Evolutionary conservation across 2,797 vertebrate species (phyloP), one percentile per base, ranked within the genome.

Genomic region (Podarcis lilfordi): DNA sequence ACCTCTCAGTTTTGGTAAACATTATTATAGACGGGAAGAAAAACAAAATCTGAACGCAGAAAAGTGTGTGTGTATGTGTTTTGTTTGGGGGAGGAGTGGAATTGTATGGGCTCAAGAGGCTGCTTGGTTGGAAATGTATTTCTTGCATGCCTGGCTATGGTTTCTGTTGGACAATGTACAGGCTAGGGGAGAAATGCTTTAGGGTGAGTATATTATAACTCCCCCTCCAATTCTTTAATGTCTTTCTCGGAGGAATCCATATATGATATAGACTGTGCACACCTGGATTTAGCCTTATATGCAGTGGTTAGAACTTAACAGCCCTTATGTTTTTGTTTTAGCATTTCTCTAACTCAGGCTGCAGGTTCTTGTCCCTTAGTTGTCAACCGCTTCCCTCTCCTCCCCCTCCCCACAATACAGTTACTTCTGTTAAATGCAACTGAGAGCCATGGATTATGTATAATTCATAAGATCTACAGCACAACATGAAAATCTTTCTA

Each of bases 1-100:
- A 85, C 40, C 55, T 61, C 75, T 85, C 69, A 6, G 77, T 50
- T 85, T 80, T 75, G 59, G 59, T 80, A 80, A 89, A 81, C 83
- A 85, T 21, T 7, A 8, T 84, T 32, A 40, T 35, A n/a, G 79
- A 72, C 8, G 5, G 64, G 75, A 64, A 35, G 32, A 29, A 29
- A 59, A 43, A 21, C 37, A 59, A 61, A 21, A 79, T 85, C 15
- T 27, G 19, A 45, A 45, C 8, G 19, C 2, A 50, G 29, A 27
- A 45, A 61, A 13, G 72, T 66, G 25, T 66, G 55, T 64, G 29
- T 84, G 80, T 64, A 32, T 82, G 37, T 59, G 21, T 55, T n/a
- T 25, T 13, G 9, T 37, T 1, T 76, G 11, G 37, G 23, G 50
- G 68, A 45, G 40, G 68, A 50, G 77, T 50, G 37, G 69, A 43